Percentiles rank a stretch among this genome's conserved stretches.
Evolutionary conservation across 1,140 invertebrate species (phyloP).

Genomic region (Rhynchophorus ferrugineus): DNA sequence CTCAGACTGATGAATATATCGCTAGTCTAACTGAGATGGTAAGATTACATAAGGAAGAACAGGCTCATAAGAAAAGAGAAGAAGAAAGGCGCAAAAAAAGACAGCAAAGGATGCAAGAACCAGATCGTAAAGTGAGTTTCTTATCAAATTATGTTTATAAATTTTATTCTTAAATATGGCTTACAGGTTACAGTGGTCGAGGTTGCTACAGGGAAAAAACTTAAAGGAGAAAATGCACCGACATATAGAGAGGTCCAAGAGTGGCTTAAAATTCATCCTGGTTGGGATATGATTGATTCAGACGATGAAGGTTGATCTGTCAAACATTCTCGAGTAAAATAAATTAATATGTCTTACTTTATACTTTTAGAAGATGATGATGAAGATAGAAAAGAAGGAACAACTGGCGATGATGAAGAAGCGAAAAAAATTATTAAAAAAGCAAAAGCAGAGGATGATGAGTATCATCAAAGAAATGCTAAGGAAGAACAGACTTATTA

Average conservation of each 20-base stretch:
- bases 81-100: conserved; percentile 68
- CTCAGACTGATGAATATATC: conserved; percentile 98
- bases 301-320: conserved; percentile 50
- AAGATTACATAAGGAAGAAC: conserved; percentile 86
- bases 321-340: conserved; percentile 49
- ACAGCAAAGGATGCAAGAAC: conserved; percentile 21
- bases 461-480: conserved; percentile 68
- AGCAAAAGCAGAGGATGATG: conserved; percentile 88
- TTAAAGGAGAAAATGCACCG: conserved; percentile 90
- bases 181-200: conserved; percentile 68
- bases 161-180: conserved; percentile 41
- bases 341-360: no score
- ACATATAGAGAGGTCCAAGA: conserved; percentile 78
- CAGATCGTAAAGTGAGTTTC: conserved; percentile 20
- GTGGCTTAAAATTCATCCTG: conserved; percentile 74
- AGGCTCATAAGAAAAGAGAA: conserved; percentile 74
- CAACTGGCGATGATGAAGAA: conserved; percentile 50
- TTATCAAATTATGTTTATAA: background rate
- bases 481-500: conserved; percentile 84
- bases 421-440: conserved; percentile 67
- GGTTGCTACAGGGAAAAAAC: conserved; percentile 69
- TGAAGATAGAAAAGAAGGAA: conserved; percentile 47
- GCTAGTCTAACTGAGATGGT: conserved; percentile 94
- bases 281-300: conserved; percentile 78
- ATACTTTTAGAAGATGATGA: conserved; percentile 13